Conservation (phyloP, 2,113 vertebrate genomes). For the Tretioscincus oriximinensis region DNA sequence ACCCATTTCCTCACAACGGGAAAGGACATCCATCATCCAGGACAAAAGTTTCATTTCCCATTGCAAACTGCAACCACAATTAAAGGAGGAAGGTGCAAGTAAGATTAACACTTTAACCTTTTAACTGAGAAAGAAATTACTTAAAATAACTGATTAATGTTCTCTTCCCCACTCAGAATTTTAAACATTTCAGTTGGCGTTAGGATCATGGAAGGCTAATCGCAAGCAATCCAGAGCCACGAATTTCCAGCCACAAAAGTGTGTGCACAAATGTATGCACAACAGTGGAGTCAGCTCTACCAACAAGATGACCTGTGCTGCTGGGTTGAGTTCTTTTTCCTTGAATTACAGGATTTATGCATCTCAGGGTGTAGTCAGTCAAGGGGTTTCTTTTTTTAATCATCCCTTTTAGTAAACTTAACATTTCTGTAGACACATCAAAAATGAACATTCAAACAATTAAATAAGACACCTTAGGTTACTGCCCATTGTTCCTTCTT, state of each 20-base stretch:
- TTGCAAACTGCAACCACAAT: slow-evolving; percentile 37
- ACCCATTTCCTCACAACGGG: slow-evolving; percentile 7
- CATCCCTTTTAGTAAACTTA: no score
- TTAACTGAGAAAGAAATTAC: slow-evolving; percentile 53
- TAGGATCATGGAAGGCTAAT: slow-evolving; percentile 43
- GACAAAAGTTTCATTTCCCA: slow-evolving; percentile 26
- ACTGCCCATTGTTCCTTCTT: no score
- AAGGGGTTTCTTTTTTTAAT: no score
- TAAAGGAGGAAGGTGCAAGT: slow-evolving; percentile 32
- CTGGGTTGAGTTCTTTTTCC: not conserved
- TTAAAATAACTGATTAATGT: slow-evolving; percentile 67
- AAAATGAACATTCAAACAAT: no score
- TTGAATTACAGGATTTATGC: not conserved
- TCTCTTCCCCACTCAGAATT: not conserved
- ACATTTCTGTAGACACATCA: no score
- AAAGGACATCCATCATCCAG: slow-evolving; percentile 13
- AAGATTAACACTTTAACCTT: slow-evolving; percentile 49
- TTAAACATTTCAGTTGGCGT: not conserved
- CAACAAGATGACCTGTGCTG: not conserved
- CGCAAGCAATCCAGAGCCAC: not conserved
- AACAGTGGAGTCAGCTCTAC: not conserved
- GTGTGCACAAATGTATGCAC: not conserved
- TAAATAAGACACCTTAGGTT: no score
- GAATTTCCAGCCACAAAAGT: not conserved
- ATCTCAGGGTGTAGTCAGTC: no score